phyloP scores from a whole-genome alignment of 2,113 vertebrate species.

The Aleadryas rufinucha region DNA sequence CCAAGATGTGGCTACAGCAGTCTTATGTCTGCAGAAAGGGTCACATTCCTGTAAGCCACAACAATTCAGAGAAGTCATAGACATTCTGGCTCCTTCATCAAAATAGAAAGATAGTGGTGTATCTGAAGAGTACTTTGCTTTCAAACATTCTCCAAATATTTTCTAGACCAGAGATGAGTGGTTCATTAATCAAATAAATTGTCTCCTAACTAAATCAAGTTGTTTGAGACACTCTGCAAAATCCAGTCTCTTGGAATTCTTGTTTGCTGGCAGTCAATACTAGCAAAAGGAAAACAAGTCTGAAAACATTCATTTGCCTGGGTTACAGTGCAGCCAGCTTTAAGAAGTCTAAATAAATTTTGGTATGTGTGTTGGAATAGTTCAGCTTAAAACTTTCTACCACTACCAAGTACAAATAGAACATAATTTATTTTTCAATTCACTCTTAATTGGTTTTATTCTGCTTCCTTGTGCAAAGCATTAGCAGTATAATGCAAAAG shows the following conservation, averaged over 20 bases:
- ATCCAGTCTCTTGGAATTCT: not conserved
- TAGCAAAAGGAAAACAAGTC: not conserved
- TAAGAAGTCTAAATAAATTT: not conserved
- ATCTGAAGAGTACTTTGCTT: not conserved
- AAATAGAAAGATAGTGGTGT: not conserved
- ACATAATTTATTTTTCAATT: not conserved
- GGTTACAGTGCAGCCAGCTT: not conserved
- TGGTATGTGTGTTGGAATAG: not conserved
- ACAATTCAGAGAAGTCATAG: not conserved
- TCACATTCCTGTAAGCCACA: not conserved
- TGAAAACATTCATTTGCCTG: not conserved
- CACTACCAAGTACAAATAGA: not conserved
- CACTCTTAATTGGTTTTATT: not conserved
- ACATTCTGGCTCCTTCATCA: not conserved
- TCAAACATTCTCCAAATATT: not conserved
- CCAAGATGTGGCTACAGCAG: not conserved
- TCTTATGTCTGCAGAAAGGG: not conserved
- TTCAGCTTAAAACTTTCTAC: not conserved
- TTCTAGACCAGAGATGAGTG: not conserved
- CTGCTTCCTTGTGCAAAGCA: not conserved
- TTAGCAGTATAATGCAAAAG: not conserved
- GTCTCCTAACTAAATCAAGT: not conserved
- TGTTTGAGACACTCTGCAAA: not conserved
- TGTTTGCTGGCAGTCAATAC: not conserved
- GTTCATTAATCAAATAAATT: constrained; percentile 6